phyloP scores from a whole-genome alignment of 2,113 vertebrate species.

The Capra hircus region DNA sequence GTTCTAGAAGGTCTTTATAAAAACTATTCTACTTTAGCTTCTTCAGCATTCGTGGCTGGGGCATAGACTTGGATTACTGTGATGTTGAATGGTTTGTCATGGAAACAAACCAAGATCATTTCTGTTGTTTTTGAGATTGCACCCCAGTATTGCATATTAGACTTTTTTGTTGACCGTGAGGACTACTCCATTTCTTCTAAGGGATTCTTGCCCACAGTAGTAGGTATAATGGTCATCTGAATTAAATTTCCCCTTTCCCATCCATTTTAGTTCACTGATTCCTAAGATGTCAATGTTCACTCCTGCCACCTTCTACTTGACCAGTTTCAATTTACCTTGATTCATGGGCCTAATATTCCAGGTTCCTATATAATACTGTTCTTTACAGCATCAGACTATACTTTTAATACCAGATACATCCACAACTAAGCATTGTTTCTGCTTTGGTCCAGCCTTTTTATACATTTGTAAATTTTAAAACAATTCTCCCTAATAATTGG shows the following conservation, averaged over 20 bases:
- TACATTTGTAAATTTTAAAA: background rate
- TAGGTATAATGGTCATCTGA: background rate
- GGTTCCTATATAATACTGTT: background rate
- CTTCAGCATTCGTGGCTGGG: background rate
- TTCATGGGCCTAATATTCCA: background rate
- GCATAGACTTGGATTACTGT: background rate
- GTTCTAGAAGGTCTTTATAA: background rate
- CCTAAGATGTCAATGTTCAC: background rate
- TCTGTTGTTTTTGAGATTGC: background rate
- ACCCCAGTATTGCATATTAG: background rate
- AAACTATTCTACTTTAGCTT: background rate
- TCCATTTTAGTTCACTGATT: background rate
- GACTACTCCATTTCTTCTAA: background rate
- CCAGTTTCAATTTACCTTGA: background rate
- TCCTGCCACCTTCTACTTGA: background rate
- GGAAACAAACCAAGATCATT: background rate
- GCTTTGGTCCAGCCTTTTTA: background rate
- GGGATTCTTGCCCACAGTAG: background rate
- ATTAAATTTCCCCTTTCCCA: background rate
- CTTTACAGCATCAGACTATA: background rate
- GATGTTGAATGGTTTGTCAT: background rate
- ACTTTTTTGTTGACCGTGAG: background rate
- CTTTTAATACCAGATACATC: background rate
- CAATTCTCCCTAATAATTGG: background rate
- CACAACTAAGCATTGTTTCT: background rate